Evolutionary conservation across 2,113 vertebrate genomes (phyloP).

Genomic region (Zosterops japonicus): DNA sequence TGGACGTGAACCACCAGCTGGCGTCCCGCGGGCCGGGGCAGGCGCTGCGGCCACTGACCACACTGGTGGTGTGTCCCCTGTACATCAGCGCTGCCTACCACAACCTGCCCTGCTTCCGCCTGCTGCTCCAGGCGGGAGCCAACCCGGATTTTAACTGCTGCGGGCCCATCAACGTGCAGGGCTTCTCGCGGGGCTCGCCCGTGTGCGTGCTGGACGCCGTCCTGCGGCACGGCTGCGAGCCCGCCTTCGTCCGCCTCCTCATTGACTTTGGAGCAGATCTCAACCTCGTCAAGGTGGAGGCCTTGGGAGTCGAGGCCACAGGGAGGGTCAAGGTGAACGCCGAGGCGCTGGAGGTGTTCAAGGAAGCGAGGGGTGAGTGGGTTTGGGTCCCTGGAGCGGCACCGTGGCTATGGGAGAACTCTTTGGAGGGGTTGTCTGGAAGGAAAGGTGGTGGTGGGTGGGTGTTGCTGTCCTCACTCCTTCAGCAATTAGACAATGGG

Average conservation of each 20-base stretch:
- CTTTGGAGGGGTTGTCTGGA: not conserved
- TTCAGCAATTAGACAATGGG: not conserved
- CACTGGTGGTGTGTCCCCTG: constrained; percentile 88
- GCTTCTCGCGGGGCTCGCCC: constrained; percentile 82
- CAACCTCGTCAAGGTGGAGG: constrained; percentile 82
- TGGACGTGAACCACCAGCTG: constrained; percentile 88
- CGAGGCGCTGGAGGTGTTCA: constrained; percentile 82
- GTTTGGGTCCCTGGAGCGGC: fast-evolving
- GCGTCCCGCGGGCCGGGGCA: constrained; percentile 66
- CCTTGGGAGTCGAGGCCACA: constrained; percentile 69
- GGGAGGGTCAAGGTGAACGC: constrained; percentile 84
- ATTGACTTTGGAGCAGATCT: constrained; percentile 89
- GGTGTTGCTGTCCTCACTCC: not conserved
- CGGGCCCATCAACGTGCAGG: constrained; percentile 81
- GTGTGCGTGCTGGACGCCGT: constrained; percentile 90
- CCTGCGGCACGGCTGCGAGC: constrained; percentile 87
- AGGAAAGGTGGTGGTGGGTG: not conserved
- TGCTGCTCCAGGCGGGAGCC: constrained; percentile 89
- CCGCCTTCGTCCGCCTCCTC: constrained; percentile 83
- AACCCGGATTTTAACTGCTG: constrained; percentile 92
- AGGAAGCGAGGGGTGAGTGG: constrained; percentile 86
- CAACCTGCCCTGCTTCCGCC: constrained; percentile 87
- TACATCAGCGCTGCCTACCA: constrained; percentile 95
- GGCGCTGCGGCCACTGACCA: constrained; percentile 84
- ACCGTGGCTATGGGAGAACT: not conserved